Evolutionary conservation across 1,140 invertebrate genomes (phyloP).

Genomic region (Antheraea mylitta): DNA sequence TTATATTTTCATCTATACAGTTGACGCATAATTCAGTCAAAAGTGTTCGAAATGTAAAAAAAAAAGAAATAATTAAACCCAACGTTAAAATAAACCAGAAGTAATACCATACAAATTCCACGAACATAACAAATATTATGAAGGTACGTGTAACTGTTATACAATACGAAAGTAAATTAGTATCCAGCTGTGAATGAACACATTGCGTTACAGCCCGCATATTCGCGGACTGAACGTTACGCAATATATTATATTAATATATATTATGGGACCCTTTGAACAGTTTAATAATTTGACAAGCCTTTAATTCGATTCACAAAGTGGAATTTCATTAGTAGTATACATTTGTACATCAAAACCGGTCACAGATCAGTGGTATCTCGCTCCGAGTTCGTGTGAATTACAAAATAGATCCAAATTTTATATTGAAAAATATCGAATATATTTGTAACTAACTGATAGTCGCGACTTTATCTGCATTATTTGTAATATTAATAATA

Average conservation of each 20-base stretch:
- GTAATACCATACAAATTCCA: not conserved
- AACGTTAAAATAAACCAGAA: not conserved
- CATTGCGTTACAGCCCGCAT: constrained; percentile 1
- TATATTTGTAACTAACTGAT: too few relatives aligned
- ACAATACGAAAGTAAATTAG: not conserved
- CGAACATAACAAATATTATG: not conserved
- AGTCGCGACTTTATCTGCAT: too few relatives aligned
- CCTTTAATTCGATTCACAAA: not conserved
- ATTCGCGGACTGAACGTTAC: not conserved
- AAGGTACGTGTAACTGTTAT: not conserved
- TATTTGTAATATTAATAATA: too few relatives aligned
- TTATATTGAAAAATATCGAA: too few relatives aligned
- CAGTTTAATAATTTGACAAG: not conserved
- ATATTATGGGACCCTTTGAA: not conserved
- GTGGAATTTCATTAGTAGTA: not conserved
- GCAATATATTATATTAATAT: too few relatives aligned
- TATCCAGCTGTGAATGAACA: not conserved
- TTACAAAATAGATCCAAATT: too few relatives aligned
- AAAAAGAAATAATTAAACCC: not conserved
- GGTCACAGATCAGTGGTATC: not conserved
- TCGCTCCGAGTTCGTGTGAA: too few relatives aligned
- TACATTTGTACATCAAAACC: not conserved
- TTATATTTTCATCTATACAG: too few relatives aligned
- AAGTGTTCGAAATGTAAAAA: too few relatives aligned
- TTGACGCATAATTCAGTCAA: too few relatives aligned